Conservation (phyloP, 2,113 vertebrate species). For the Lophius piscatorius region DNA sequence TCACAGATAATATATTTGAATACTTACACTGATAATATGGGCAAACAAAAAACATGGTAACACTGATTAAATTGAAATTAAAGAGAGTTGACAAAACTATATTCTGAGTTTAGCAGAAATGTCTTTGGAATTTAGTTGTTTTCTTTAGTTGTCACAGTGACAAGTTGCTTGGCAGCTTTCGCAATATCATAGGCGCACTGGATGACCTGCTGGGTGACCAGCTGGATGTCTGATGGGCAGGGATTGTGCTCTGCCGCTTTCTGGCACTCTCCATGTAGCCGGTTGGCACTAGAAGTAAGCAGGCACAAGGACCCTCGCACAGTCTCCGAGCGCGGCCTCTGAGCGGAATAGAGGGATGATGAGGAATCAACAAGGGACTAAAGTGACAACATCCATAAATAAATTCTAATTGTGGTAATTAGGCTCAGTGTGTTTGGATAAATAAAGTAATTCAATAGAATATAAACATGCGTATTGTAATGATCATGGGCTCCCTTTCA, state of each 20-base stretch:
- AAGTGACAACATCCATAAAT: slow-evolving; percentile 25
- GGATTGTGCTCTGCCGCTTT: slow-evolving; percentile 84
- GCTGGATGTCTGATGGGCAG: slow-evolving; percentile 86
- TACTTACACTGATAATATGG: slow-evolving; percentile 59
- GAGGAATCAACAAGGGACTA: slow-evolving; percentile 15
- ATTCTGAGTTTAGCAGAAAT: slow-evolving; percentile 13
- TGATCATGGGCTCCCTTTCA: background rate
- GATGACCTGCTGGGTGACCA: slow-evolving; percentile 98
- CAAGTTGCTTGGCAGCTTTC: slow-evolving; percentile 98
- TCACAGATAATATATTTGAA: slow-evolving; percentile 35
- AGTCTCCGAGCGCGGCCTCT: slow-evolving; percentile 92
- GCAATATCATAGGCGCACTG: slow-evolving; percentile 99
- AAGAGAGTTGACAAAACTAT: slow-evolving; percentile 10
- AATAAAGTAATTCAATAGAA: slow-evolving; percentile 27
- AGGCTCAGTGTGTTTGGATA: slow-evolving; percentile 5
- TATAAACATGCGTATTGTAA: slow-evolving; percentile 21
- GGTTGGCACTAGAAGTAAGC: slow-evolving; percentile 93
- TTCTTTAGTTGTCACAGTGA: slow-evolving; percentile 99
- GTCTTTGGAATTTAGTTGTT: slow-evolving; percentile 78
- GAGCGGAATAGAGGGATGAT: slow-evolving; percentile 11
- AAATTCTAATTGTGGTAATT: slow-evolving; percentile 13
- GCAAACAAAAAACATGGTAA: slow-evolving; percentile 84
- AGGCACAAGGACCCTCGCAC: slow-evolving; percentile 90
- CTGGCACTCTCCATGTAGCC: slow-evolving; percentile 92
- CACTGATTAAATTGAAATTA: slow-evolving; percentile 76